phyloP scores from a whole-genome alignment of 2,113 vertebrate genomes.

The Cepphus grylle region DNA sequence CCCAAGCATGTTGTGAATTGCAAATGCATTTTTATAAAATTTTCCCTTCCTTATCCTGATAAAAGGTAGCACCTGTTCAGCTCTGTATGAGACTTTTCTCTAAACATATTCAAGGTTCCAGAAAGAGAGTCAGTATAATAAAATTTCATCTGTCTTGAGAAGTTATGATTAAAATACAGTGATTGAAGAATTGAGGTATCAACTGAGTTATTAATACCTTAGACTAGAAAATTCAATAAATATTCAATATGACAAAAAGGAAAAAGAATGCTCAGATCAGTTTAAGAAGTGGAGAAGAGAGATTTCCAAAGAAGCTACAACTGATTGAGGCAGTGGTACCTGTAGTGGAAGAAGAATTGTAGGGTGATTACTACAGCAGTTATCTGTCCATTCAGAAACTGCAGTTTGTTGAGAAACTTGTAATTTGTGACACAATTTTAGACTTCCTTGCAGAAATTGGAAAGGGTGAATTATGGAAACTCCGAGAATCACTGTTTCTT shows the following conservation, averaged over 20 bases:
- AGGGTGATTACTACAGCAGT: neutral
- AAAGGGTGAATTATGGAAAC: neutral
- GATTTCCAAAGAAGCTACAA: neutral
- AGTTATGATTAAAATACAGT: neutral
- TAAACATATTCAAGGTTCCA: neutral
- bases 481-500: neutral
- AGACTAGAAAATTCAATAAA: neutral
- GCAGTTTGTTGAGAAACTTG: neutral
- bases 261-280: neutral
- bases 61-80: neutral
- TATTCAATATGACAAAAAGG: neutral
- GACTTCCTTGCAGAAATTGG: neutral
- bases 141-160: neutral
- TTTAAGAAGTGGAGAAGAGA: neutral
- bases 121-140: neutral
- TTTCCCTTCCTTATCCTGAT: neutral
- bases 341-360: neutral
- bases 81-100: neutral
- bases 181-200: neutral
- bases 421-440: neutral
- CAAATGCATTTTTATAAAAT: neutral
- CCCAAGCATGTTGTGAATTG: neutral
- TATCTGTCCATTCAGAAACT: neutral
- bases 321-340: neutral
- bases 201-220: neutral